These are phyloP conservation scores for Parauchenoglanis ngamensis DNA, from an alignment of 2,797 vertebrate species.

Conservation along the genomic window DNA sequence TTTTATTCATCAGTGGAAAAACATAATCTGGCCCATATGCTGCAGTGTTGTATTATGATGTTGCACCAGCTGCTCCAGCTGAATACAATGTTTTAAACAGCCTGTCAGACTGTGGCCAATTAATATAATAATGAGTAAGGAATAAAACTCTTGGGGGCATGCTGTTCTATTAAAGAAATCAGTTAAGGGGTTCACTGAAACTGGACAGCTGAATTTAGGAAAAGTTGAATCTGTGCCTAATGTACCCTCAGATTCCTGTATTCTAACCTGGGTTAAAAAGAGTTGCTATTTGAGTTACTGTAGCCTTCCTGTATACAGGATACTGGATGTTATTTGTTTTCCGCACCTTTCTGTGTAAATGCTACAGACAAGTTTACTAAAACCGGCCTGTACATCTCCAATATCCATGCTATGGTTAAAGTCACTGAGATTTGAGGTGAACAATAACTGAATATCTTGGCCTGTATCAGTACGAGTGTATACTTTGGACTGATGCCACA, in stretches of 20 bases:
- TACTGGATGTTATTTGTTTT: background rate
- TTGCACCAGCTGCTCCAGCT: background rate
- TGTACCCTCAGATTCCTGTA: background rate
- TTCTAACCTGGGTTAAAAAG: background rate
- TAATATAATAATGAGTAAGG: background rate
- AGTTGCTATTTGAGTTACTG: background rate
- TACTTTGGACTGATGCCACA: background rate
- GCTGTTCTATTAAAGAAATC: background rate
- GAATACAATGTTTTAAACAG: background rate
- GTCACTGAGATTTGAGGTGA: background rate
- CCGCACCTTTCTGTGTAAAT: background rate
- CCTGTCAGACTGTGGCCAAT: background rate
- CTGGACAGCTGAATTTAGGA: background rate
- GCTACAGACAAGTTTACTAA: too few relatives aligned
- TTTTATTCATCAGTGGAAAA: slow-evolving; percentile 64
- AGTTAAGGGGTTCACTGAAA: background rate
- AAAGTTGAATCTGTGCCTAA: background rate
- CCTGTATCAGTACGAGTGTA: background rate
- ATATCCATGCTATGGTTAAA: background rate
- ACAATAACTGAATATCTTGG: background rate
- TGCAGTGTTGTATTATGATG: slow-evolving; percentile 29
- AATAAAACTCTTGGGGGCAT: background rate
- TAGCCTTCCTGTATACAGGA: background rate
- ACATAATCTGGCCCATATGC: slow-evolving; percentile 80
- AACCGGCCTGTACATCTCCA: background rate